Percentiles rank a stretch among this genome's conserved stretches.
Conservation (phyloP, 2,797 vertebrate genomes). For the Pogonophryne albipinna region DNA sequence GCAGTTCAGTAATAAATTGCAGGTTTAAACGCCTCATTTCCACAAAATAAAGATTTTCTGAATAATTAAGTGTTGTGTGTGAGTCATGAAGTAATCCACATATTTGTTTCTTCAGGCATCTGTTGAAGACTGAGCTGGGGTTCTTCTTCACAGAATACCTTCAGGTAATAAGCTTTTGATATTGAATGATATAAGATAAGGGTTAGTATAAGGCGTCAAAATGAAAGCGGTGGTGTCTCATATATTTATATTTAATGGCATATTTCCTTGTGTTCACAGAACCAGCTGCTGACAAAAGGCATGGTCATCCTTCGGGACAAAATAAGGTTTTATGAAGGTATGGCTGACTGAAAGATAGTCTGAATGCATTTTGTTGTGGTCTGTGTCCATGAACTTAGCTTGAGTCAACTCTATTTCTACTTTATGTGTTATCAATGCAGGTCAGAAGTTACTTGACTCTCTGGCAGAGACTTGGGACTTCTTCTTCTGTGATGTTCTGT, state of each 20-base stretch:
- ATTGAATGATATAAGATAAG: background rate
- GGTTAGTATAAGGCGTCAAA: background rate
- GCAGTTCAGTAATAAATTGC: background rate
- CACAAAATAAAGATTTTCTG: background rate
- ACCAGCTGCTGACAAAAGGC: constrained; percentile 97
- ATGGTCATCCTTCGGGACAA: constrained; percentile 99
- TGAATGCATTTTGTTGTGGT: background rate
- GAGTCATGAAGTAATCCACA: background rate
- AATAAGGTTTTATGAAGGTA: constrained; percentile 98
- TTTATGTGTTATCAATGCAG: constrained; percentile 74
- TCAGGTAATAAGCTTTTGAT: constrained; percentile 86
- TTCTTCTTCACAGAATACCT: constrained; percentile 99
- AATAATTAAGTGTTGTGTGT: constrained; percentile 11
- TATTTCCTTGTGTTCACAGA: constrained; percentile 82
- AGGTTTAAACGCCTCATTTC: constrained; percentile 6
- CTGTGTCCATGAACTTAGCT: background rate
- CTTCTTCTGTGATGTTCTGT: constrained; percentile 97
- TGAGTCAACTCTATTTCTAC: background rate
- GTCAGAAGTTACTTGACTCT: constrained; percentile 97
- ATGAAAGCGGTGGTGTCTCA: background rate
- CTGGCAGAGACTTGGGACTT: constrained; percentile 99
- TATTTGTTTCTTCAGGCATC: constrained; percentile 85
- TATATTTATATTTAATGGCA: background rate
- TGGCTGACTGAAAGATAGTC: constrained; percentile 5
- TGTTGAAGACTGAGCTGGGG: constrained; percentile 97